Evolutionary conservation across 2,113 vertebrate genomes (phyloP), one percentile per base, ranked within the genome.

Genomic region (Conger conger): DNA sequence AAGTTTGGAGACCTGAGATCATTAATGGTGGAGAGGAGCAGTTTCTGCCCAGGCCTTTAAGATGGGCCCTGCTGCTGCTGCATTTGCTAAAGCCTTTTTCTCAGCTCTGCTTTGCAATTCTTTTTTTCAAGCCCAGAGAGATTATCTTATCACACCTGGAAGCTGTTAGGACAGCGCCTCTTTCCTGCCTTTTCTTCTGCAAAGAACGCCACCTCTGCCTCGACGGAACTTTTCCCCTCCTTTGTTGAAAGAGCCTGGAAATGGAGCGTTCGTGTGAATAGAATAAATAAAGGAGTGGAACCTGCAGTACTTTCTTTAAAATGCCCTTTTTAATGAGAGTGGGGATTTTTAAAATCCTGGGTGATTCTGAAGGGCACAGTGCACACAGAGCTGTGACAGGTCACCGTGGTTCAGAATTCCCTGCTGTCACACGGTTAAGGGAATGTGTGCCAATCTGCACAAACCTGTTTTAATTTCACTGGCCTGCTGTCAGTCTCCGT

Each of bases 61-160:
- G 80, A 38, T 33, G 35, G 42, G 76, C 73, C 76, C 40, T 13
- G 5, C 57, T 63, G 57, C 20, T 63, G 57, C 57, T 42, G 35
- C 40, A 36, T 63, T 40, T 20, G 68, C 33, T n/a, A 42, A 77
- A 86, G 73, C 73, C 76, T 82, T 86, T 68, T 82, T 82, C 85
- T 86, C 73, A 60, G 85, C 79, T 27, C 80, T 36, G 73, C 80
- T 78, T 80, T 38, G 80, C 85, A 1, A 77, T 57, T 86, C 73
- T 78, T 77, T 60, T 76, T 68, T 36, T 20, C 36, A 16, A 85
- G 79, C 33, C 17, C 50, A 78, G 73, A 81, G 84, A 85, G 79
- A 80, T 85, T 85, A 85, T 85, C 60, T 85, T 81, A 73, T 85
- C 45, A 77, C 40, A 85, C 80, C 84, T 54, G 11, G 42, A 35